Percentiles rank a stretch among this genome's conserved stretches.
These are phyloP conservation scores for Ectropis crepuscularia DNA, from an alignment of 2,888 invertebrate genomes.

Conservation along the genomic window DNA sequence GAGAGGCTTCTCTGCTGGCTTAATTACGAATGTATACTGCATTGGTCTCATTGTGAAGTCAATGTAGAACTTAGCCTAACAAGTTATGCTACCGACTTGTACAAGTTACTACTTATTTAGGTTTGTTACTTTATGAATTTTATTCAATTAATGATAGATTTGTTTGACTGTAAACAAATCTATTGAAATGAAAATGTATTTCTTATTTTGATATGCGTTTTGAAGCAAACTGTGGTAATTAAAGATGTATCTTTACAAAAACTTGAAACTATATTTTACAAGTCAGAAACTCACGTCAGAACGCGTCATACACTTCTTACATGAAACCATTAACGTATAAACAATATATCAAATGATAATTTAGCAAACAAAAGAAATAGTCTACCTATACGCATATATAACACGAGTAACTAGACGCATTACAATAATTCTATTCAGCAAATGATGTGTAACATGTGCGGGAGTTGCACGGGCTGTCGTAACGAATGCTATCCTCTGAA, in stretches of 20 bases:
- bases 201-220: neutral
- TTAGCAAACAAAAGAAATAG: slow-evolving; percentile 36
- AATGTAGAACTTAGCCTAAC: slow-evolving; percentile 38
- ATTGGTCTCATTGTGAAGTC: slow-evolving; percentile 57
- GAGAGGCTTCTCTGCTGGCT: slow-evolving; percentile 55
- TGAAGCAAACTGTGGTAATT: slow-evolving; percentile 10
- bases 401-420: slow-evolving; percentile 45
- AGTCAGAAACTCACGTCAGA: slow-evolving; percentile 22
- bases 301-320: slow-evolving; percentile 34
- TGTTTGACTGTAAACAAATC: neutral
- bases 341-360: slow-evolving; percentile 36
- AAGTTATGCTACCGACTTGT: slow-evolving; percentile 32
- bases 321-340: slow-evolving; percentile 34
- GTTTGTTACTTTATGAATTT: slow-evolving; percentile 46
- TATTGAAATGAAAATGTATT: neutral
- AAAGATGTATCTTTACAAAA: slow-evolving; percentile 18
- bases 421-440: slow-evolving; percentile 57
- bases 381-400: slow-evolving; percentile 25
- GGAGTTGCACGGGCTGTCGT: slow-evolving; percentile 59
- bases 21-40: slow-evolving; percentile 64
- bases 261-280: slow-evolving; percentile 26
- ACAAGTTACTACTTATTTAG: slow-evolving; percentile 34
- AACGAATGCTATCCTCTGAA: slow-evolving; percentile 71
- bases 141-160: slow-evolving; percentile 11
- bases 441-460: slow-evolving; percentile 58